A percentile compares a stretch with the other conserved stretches of the same genome.
These are phyloP conservation scores for Agrilus mali DNA, from an alignment of 2,888 invertebrate genomes.

Conservation along the genomic window DNA sequence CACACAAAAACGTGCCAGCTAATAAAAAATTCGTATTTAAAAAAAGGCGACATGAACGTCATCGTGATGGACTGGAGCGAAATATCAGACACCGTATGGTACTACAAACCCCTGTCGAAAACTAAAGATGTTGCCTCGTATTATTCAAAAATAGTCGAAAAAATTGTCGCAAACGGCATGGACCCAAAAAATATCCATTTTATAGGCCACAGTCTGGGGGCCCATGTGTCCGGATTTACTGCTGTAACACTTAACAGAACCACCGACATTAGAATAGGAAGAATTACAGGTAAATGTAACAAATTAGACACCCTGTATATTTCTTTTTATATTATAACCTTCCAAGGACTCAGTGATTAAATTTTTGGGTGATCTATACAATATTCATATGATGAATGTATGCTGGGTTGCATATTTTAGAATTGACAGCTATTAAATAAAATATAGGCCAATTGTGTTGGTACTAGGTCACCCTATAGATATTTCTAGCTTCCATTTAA, in stretches of 20 bases:
- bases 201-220: slow-evolving; percentile 48
- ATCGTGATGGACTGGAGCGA: slow-evolving; percentile 26
- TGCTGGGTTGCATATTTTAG: too few species aligned
- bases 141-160: slow-evolving; percentile 34
- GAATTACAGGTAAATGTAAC: slow-evolving; percentile 21
- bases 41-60: slow-evolving; percentile 38
- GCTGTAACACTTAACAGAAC: slow-evolving; percentile 13
- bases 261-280: slow-evolving; percentile 14
- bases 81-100: slow-evolving; percentile 21
- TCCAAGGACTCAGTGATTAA: too few species aligned
- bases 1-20: slow-evolving; percentile 30
- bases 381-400: too few species aligned
- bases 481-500: too few species aligned
- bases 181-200: slow-evolving; percentile 36
- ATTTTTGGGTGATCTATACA: too few species aligned
- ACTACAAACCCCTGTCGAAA: slow-evolving; percentile 22
- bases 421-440: too few species aligned
- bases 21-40: slow-evolving; percentile 37
- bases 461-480: too few species aligned
- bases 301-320: too few species aligned
- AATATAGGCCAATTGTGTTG: too few species aligned
- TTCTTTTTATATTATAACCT: too few species aligned
- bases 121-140: slow-evolving; percentile 40
- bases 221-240: slow-evolving; percentile 38
- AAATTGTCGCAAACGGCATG: slow-evolving; percentile 26